Evolutionary conservation across 1,140 invertebrate genomes (phyloP).

Genomic region (Psix sp.): DNA sequence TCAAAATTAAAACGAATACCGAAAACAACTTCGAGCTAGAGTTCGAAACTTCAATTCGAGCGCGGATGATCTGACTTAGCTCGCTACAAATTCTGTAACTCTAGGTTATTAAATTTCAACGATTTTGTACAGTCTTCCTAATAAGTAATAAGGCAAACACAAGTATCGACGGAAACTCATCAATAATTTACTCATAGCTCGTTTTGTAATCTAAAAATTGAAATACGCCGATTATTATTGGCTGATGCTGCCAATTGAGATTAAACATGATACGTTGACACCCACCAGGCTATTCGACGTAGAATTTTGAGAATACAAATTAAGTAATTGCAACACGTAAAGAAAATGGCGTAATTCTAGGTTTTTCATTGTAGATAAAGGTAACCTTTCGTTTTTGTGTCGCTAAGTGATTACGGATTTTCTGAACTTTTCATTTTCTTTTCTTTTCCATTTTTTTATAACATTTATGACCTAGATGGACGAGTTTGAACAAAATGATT

Average conservation of each 20-base stretch:
- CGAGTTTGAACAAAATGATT: conserved; percentile 14
- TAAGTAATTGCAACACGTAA: conserved; percentile 26
- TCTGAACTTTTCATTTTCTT: conserved; percentile 35
- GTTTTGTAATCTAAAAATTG: too few species aligned
- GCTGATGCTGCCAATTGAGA: too few species aligned
- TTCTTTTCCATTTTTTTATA: conserved; percentile 10
- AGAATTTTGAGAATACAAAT: conserved; percentile 19
- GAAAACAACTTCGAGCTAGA: conserved; percentile 1
- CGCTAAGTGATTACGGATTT: conserved; percentile 30
- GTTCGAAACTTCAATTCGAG: conserved; percentile 4
- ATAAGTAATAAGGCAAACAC: too few species aligned
- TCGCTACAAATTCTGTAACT: conserved; percentile 6
- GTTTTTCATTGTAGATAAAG: conserved; percentile 5
- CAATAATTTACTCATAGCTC: too few species aligned
- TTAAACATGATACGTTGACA: too few species aligned
- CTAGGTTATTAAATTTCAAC: conserved; percentile 7
- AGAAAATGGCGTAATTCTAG: conserved; percentile 15
- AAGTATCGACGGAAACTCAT: too few species aligned
- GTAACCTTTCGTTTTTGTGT: conserved; percentile 29
- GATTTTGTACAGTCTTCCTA: too few species aligned
- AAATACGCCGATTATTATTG: too few species aligned
- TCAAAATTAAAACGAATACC: conserved; percentile 6
- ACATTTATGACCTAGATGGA: conserved; percentile 20
- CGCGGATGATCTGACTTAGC: conserved; percentile 15
- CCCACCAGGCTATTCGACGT: too few species aligned